Conservation (phyloP, 2,888 invertebrate species). For the Tortricodes alternella region DNA sequence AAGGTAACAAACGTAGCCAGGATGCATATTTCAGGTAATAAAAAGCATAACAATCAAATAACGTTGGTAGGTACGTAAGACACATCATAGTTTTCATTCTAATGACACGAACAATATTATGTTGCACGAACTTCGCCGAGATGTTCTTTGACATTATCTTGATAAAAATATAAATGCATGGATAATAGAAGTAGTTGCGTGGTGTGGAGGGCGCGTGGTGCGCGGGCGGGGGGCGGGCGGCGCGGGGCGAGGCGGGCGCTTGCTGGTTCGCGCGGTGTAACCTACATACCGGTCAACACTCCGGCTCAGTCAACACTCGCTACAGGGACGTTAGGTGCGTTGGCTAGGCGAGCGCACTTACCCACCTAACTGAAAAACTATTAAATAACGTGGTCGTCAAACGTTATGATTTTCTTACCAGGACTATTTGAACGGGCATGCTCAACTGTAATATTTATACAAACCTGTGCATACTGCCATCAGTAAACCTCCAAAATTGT, state of each 20-base stretch:
- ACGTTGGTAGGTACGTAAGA: no score
- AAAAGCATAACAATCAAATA: no score
- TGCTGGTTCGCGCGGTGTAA: constrained; percentile 75
- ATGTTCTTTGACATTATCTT: constrained; percentile 71
- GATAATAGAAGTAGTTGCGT: constrained; percentile 75
- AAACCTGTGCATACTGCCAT: constrained; percentile 35
- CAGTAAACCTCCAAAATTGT: constrained; percentile 28
- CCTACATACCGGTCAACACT: constrained; percentile 83
- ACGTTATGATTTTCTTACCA: background rate
- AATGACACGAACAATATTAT: background rate
- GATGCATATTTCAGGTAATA: no score
- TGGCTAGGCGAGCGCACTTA: constrained; percentile 61
- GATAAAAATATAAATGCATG: constrained; percentile 69
- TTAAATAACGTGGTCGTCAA: background rate
- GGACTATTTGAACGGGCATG: background rate
- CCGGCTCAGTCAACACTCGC: constrained; percentile 83
- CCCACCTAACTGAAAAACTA: constrained; percentile 39
- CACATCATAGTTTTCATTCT: no score
- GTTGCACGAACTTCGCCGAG: constrained; percentile 32
- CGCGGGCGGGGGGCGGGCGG: constrained; percentile 40
- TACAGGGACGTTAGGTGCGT: constrained; percentile 79
- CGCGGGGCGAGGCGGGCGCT: constrained; percentile 44
- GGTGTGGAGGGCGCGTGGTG: constrained; percentile 43
- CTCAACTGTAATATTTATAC: constrained; percentile 25
- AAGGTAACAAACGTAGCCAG: no score